Conservation (phyloP, 2,113 vertebrate species). For the Ceratotherium simum region DNA sequence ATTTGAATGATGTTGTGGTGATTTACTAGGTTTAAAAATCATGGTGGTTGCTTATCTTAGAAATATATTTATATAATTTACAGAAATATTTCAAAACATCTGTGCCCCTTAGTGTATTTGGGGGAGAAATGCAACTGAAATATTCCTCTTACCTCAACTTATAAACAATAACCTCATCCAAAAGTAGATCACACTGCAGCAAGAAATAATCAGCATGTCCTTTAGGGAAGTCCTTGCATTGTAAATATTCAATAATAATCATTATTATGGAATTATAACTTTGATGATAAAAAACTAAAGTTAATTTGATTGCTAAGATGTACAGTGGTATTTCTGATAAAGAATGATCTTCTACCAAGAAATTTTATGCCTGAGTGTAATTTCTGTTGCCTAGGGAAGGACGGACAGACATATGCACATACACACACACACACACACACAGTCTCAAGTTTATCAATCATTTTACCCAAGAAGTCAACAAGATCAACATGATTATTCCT, state of each 20-base stretch:
- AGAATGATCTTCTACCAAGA: not conserved
- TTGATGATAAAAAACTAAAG: not conserved
- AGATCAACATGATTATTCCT: not conserved
- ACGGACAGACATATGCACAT: not conserved
- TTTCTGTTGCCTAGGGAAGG: not conserved
- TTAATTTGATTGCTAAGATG: not conserved
- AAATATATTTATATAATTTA: not conserved
- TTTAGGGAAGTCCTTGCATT: not conserved
- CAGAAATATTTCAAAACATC: not conserved
- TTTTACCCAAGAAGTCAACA: not conserved
- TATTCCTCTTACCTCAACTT: not conserved
- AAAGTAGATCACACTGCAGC: not conserved
- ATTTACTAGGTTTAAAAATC: constrained; percentile 9
- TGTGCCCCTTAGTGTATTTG: not conserved
- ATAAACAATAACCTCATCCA: not conserved
- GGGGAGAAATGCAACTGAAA: not conserved
- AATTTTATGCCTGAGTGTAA: not conserved
- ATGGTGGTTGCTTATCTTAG: not conserved
- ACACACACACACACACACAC: not conserved
- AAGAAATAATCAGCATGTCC: not conserved
- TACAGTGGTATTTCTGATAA: not conserved
- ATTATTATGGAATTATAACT: not conserved
- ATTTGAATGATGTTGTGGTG: not conserved
- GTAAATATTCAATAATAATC: not conserved
- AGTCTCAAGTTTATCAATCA: not conserved